A percentile compares a stretch with the other conserved stretches of the same genome.
Evolutionary conservation across 2,888 invertebrate genomes (phyloP).

Genomic region (Hemaris fuciformis): DNA sequence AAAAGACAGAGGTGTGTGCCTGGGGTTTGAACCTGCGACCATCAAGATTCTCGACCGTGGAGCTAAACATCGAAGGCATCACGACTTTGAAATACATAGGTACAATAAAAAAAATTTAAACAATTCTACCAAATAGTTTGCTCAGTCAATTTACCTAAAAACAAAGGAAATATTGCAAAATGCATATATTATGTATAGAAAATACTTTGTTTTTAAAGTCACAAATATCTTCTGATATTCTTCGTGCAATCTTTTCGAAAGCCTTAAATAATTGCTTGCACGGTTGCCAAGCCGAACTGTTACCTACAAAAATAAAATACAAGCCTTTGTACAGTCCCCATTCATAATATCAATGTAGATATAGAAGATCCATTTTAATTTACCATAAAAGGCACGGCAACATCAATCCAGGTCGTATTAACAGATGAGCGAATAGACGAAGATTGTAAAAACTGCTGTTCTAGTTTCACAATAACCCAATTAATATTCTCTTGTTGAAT

Average conservation of each 20-base stretch:
- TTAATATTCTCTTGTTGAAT: not conserved
- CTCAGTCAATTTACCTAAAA: too few species aligned
- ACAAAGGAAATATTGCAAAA: not conserved
- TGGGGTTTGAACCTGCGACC: too few species aligned
- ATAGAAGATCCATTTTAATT: not conserved
- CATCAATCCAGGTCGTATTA: not conserved
- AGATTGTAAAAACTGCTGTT: conserved; percentile 4
- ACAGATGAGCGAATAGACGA: not conserved
- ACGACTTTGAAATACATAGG: too few species aligned
- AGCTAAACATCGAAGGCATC: too few species aligned
- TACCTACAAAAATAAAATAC: not conserved
- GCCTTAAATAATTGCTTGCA: not conserved
- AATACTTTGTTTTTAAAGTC: not conserved
- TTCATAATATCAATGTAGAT: not conserved
- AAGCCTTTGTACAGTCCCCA: not conserved
- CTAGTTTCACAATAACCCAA: conserved; percentile 2
- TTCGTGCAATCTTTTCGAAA: not conserved
- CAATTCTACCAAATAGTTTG: too few species aligned
- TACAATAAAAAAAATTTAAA: too few species aligned
- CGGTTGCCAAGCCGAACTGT: not conserved
- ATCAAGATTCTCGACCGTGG: too few species aligned
- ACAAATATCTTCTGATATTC: not conserved
- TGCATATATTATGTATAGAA: not conserved
- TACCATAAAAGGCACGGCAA: not conserved
- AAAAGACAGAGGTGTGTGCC: too few species aligned